Conservation (phyloP, 1,140 invertebrate species). For the Drosophila pruinosa region DNA sequence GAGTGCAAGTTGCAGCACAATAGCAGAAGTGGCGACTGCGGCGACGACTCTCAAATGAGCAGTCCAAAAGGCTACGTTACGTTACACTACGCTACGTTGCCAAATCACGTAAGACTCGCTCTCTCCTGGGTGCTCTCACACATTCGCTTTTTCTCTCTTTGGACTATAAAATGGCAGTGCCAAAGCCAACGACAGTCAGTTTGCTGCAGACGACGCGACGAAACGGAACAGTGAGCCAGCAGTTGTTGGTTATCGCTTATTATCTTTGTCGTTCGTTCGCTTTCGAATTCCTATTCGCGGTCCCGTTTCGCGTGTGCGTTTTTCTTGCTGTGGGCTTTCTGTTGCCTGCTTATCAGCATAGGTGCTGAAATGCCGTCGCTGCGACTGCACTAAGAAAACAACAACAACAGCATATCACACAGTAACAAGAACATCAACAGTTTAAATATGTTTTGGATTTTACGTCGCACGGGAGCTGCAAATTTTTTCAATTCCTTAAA, state of each 20-base stretch:
- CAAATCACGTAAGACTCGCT: background rate
- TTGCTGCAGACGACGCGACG: conserved; percentile 56
- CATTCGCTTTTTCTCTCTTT: background rate
- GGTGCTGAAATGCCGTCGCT: conserved; percentile 59
- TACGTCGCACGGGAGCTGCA: conserved; percentile 78
- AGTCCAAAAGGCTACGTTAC: conserved; percentile 14
- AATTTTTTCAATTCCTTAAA: conserved; percentile 82
- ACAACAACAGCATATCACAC: conserved; percentile 50
- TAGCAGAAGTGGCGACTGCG: conserved; percentile 6
- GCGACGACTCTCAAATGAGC: conserved; percentile 33
- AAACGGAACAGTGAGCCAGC: conserved; percentile 40
- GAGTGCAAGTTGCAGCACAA: background rate
- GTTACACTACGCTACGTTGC: conserved; percentile 38
- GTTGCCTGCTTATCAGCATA: conserved; percentile 49
- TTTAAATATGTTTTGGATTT: conserved; percentile 81
- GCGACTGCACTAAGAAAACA: conserved; percentile 23
- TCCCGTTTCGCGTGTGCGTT: background rate
- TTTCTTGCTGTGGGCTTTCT: conserved; percentile 6
- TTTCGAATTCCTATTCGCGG: conserved; percentile 15
- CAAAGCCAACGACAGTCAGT: conserved; percentile 44
- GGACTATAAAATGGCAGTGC: conserved; percentile 50
- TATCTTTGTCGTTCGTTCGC: conserved; percentile 5
- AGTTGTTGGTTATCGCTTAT: conserved; percentile 6
- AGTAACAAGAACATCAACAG: conserved; percentile 12
- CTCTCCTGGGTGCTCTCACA: background rate